Evolutionary conservation across 2,888 invertebrate genomes (phyloP).

Genomic region (Philereme transversata): DNA sequence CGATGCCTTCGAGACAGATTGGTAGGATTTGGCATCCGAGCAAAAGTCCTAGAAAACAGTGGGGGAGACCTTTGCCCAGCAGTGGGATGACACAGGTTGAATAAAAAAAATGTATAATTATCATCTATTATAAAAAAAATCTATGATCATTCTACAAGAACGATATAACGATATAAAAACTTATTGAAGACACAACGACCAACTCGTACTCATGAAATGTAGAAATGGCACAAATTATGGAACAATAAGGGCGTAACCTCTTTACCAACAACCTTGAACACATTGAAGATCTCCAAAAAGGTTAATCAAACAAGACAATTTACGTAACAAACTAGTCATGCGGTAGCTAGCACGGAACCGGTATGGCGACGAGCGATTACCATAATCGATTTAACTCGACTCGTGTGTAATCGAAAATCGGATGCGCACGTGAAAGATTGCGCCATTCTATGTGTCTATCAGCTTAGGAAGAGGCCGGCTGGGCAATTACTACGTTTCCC

Average conservation of each 20-base stretch:
- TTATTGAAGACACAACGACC: too few relatives aligned
- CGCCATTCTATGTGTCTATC: constrained; percentile 4
- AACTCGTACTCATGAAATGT: too few relatives aligned
- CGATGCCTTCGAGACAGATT: too few relatives aligned
- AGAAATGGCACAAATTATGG: too few relatives aligned
- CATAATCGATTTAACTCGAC: constrained; percentile 42
- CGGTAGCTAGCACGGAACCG: constrained; percentile 36
- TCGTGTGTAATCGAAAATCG: constrained; percentile 39
- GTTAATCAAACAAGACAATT: constrained; percentile 20
- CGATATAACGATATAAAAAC: too few relatives aligned
- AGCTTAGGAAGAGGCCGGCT: not conserved
- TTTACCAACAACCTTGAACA: constrained; percentile 17
- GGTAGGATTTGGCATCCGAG: too few relatives aligned
- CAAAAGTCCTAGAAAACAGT: too few relatives aligned
- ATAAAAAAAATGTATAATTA: too few relatives aligned
- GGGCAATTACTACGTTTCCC: not conserved
- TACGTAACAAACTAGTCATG: constrained; percentile 20
- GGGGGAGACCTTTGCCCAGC: too few relatives aligned
- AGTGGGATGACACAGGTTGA: too few relatives aligned
- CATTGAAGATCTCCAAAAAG: constrained; percentile 9
- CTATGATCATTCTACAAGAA: too few relatives aligned
- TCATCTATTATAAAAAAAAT: too few relatives aligned
- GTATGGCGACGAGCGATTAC: constrained; percentile 35
- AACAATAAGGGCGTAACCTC: constrained; percentile 7
- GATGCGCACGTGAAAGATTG: constrained; percentile 35